These are phyloP conservation scores for Drosophila melanosoma DNA, from an alignment of 2,888 invertebrate species.

Conservation along the genomic window DNA sequence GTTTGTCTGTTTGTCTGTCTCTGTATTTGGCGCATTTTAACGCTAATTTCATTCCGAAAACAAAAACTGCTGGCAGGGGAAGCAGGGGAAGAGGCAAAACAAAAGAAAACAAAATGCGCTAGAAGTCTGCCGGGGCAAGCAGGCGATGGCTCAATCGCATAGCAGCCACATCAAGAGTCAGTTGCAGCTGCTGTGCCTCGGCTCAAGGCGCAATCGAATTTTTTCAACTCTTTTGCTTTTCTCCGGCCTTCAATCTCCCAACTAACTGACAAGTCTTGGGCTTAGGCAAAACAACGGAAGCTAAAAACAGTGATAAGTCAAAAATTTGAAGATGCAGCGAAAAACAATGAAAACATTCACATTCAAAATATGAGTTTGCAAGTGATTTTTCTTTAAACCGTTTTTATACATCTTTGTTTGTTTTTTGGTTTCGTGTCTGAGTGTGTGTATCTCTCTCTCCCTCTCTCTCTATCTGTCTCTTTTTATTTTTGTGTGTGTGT, in stretches of 20 bases:
- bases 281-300: constrained; percentile 62
- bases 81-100: constrained; percentile 11
- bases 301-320: constrained; percentile 35
- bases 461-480: background rate
- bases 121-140: constrained; percentile 60
- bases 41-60: constrained; percentile 71
- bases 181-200: constrained; percentile 18
- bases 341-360: constrained; percentile 22
- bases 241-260: constrained; percentile 55
- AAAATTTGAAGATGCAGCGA: constrained; percentile 10
- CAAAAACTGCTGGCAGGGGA: constrained; percentile 7
- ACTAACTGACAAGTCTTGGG: background rate
- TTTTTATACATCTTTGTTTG: constrained; percentile 31
- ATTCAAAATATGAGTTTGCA: constrained; percentile 15
- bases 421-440: constrained; percentile 9
- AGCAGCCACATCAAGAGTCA: constrained; percentile 41
- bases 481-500: background rate
- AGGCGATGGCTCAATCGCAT: constrained; percentile 52
- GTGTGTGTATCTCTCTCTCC: background rate
- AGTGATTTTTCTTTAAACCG: constrained; percentile 61
- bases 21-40: constrained; percentile 38
- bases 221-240: background rate
- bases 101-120: constrained; percentile 42
- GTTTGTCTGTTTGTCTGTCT: background rate
- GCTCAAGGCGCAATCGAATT: background rate